Base-by-base conservation (phyloP, 2,113 vertebrate genomes). In the Tachuris rubrigastra region DNA sequence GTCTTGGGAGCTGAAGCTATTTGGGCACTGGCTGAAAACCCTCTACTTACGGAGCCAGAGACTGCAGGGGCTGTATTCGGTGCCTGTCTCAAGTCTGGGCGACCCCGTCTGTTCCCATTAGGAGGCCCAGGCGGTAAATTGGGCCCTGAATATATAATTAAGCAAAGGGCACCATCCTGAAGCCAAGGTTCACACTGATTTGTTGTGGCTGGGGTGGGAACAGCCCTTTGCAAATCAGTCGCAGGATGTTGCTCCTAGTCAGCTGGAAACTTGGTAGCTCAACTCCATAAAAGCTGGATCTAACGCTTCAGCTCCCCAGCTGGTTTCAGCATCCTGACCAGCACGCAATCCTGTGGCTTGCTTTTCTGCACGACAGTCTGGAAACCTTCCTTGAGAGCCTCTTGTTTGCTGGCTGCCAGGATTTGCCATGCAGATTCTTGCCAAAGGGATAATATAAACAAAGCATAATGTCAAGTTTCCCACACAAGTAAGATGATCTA, bases 361-460 rank as follows among this genome's bases (percentile, higher is more conserved):
- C 90, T 96, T 95, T 97, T 93, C 95, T 90, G 95, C 93, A 95
- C 73, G 96, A 96, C 96, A 96, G 93, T 94, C 96, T 97, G 96
- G 93, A 96, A 97, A 60, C 95, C 92, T 96, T 96, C 96, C 96
- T 96, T 96, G 96, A 94, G 95, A 95, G 95, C 86, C 92, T 96
- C 96, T 93, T 96, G 90, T 96, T 96, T 95, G 92, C 94, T 73
- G 91, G 94, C 95, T 97, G 96, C 95, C 96, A 97, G 96, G 94
- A 96, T 97, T 92, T 97, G 96, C 96, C 96, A 95, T 97, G 97
- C 94, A 91, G 96, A 95, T 95, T 94, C 95, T 96, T 96, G 96
- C 96, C 94, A 97, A 97, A 91, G 84, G 97, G 96, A 96, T 97
- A 95, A 97, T 96, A 95, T 93, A 96, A 97, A 97, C 97, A 97